Percentiles rank a stretch among this genome's conserved stretches.
Conservation (phyloP, 2,113 vertebrate species). For the Pseudorectes ferrugineus region DNA sequence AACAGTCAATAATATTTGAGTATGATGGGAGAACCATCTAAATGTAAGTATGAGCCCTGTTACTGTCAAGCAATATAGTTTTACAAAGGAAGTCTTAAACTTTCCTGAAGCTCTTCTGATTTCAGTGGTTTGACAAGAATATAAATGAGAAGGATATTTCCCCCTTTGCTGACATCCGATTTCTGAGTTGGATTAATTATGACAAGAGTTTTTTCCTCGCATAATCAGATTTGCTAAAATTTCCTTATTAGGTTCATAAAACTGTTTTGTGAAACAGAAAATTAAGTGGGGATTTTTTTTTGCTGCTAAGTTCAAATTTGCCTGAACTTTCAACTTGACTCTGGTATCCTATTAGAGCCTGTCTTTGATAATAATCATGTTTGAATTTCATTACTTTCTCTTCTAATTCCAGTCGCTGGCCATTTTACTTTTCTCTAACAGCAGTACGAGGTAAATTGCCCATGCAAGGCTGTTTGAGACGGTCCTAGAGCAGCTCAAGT, state of each 20-base stretch:
- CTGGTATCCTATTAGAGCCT: background rate
- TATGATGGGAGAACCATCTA: background rate
- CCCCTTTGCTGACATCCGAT: background rate
- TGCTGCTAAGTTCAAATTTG: background rate
- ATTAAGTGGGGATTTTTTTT: background rate
- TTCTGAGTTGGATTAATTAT: conserved; percentile 19
- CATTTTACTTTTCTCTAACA: background rate
- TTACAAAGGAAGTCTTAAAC: conserved; percentile 2
- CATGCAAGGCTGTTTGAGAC: background rate
- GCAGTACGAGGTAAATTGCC: background rate
- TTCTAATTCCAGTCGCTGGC: background rate
- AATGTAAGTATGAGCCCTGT: background rate
- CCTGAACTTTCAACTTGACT: background rate
- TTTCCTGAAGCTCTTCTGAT: background rate
- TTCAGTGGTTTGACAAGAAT: background rate
- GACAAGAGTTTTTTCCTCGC: background rate
- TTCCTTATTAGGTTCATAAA: background rate
- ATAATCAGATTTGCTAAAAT: background rate
- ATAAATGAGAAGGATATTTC: conserved; percentile 5
- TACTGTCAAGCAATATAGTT: background rate
- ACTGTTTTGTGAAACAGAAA: background rate
- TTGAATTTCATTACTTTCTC: background rate
- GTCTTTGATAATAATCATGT: background rate
- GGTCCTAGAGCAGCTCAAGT: background rate
- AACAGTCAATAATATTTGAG: background rate